Conservation (phyloP, 2,797 vertebrate genomes). For the Glossophaga mutica region DNA sequence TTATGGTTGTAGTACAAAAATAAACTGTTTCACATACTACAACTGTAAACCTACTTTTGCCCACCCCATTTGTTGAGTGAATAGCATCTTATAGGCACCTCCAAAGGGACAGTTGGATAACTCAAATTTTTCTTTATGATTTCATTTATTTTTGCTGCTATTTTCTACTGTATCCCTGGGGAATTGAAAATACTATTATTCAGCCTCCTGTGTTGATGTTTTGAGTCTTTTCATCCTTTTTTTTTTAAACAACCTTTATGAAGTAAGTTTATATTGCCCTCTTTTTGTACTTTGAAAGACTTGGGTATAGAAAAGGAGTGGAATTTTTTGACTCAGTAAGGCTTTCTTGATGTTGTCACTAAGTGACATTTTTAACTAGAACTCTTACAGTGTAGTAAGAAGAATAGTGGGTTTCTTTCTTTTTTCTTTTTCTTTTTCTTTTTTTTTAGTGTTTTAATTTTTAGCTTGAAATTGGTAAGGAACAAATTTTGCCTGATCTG, state of each 20-base stretch:
- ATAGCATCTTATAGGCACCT: not conserved
- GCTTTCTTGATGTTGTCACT: not conserved
- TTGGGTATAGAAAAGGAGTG: not conserved
- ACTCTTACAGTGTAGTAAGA: not conserved
- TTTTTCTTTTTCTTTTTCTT: too few species aligned
- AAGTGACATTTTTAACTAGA: not conserved
- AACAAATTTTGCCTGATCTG: not conserved
- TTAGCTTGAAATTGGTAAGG: not conserved
- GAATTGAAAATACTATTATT: slow-evolving; percentile 4
- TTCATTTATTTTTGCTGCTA: not conserved
- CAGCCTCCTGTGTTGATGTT: not conserved
- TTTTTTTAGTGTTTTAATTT: not conserved
- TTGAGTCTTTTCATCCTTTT: not conserved
- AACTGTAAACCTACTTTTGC: not conserved
- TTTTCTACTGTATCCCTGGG: not conserved
- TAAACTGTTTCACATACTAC: not conserved
- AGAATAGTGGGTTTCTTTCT: not conserved
- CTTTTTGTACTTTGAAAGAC: not conserved
- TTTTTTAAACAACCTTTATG: not conserved
- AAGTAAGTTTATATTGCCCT: not conserved
- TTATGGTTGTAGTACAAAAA: not conserved
- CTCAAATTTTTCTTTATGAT: slow-evolving; percentile 22
- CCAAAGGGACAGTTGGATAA: not conserved
- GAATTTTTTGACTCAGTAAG: slow-evolving; percentile 15
- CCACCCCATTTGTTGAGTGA: not conserved